Base-by-base conservation (phyloP, 1,140 invertebrate species). In the Heliconius nattereri region DNA sequence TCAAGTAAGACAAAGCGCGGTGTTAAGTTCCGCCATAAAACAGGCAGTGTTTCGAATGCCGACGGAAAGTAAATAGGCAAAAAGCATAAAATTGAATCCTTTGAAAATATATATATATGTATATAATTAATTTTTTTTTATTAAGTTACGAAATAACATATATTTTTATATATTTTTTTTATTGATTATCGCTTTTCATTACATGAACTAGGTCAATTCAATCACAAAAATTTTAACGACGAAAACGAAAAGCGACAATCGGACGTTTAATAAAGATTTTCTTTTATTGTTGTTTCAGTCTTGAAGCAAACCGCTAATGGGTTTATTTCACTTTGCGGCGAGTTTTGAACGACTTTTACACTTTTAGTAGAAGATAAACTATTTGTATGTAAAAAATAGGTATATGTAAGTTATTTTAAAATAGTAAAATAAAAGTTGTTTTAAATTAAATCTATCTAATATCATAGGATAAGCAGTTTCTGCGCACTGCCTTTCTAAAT, bases 231-330 rank as follows among this genome's bases (percentile, higher is more conserved):
- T 66, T 66, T 66, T 66, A 66, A 66, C 57, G 57, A 66, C n/a
- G 11, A 66, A 66, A 66, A 13, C 57, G 57, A 66, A 26, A 66
- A 23, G 23, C 57, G 57, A 66, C 57, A 23, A 66, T 66, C 57
- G 57, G 57, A 66, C 57, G 57, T 66, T 66, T 66, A 66, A 66
- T 66, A 66, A 66, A 29, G 57, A 66, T 66, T 66, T 66, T 26
- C 57, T 29, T 66, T 66, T 66, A 66, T 66, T 11, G 57, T 66
- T 66, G 57, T 66, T 66, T 66, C 23, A 66, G 57, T 66, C 57
- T 66, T 66, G 57, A 29, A 26, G 57, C 57, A 6, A 66, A 26
- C 57, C 57, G 29, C 57, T 66, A 66, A 66, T 66, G 57, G 57
- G 57, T 66, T 66, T 66, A 66, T 66, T 66, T 66, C 57, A 66